Evolutionary conservation across 2,888 invertebrate genomes (phyloP), one percentile per base, ranked within the genome.

Genomic region (Parochlus steinenii): DNA sequence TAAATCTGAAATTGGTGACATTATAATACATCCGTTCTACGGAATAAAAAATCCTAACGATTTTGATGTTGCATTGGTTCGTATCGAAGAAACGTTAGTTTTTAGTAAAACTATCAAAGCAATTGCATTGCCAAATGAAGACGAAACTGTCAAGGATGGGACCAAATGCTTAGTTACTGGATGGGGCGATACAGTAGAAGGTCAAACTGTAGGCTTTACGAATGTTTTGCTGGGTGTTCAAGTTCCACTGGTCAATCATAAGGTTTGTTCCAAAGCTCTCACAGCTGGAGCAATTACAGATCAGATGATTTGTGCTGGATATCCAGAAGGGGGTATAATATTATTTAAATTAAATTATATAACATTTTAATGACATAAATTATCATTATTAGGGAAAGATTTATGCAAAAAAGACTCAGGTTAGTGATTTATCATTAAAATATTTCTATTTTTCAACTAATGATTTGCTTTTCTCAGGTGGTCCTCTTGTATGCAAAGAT

Each of bases 291-390:
- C 45, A 4, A 64, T 63, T 22, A 68, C 71, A 1, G 49, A 62
- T 0, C 60, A 58, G 1, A 71, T 74, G 67, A 50, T 71, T 0
- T 74, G 74, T 45, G 74, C 74, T 18, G 74, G 73, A 0, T 54
- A 51, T 2, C 46, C 56, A 4, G 52, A 58, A 39, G 72, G 72
- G 5, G 69, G 67, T 18, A 58, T n/a, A n/a, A n/a, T n/a, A n/a
- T n/a, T n/a, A n/a, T n/a, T n/a, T n/a, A n/a, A n/a, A n/a, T n/a
- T n/a, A n/a, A n/a, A n/a, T n/a, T n/a, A n/a, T n/a, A n/a, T n/a
- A n/a, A n/a, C n/a, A n/a, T n/a, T n/a, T n/a, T n/a, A n/a, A n/a
- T n/a, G n/a, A n/a, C n/a, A n/a, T n/a, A n/a, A n/a, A n/a, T n/a
- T n/a, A n/a, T n/a, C n/a, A n/a, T n/a, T n/a, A n/a, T n/a, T n/a